Evolutionary conservation across 2,797 vertebrate species (phyloP).

Genomic region (Periophthalmus magnuspinnatus): DNA sequence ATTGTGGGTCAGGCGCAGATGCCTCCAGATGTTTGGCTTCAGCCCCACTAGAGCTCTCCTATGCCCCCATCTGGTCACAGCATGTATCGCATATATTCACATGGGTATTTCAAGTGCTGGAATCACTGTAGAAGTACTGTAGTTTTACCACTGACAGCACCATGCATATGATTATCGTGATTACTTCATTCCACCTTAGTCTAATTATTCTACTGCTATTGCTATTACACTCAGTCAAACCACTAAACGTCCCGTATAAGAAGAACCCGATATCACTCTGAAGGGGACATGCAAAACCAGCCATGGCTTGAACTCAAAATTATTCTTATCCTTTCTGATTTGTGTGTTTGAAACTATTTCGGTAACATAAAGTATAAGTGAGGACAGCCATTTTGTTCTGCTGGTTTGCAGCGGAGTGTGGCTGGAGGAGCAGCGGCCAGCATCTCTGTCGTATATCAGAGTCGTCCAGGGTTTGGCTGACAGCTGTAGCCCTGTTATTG

Average conservation of each 20-base stretch:
- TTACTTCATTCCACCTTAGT: background rate
- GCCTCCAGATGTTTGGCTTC: slow-evolving; percentile 53
- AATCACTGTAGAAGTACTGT: too few relatives aligned
- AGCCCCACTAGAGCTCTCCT: slow-evolving; percentile 57
- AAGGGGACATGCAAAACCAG: too few relatives aligned
- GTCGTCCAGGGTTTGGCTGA: slow-evolving; percentile 45
- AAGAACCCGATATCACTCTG: background rate
- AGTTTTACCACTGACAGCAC: background rate
- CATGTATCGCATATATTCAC: slow-evolving; percentile 35
- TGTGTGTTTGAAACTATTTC: background rate
- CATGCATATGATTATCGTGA: background rate
- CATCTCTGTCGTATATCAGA: slow-evolving; percentile 55
- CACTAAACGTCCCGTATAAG: background rate
- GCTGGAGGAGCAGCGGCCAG: slow-evolving; percentile 29
- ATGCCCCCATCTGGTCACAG: slow-evolving; percentile 72
- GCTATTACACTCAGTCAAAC: background rate
- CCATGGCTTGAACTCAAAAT: background rate
- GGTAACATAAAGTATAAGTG: slow-evolving; percentile 17
- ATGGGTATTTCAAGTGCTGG: background rate
- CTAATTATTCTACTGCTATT: background rate
- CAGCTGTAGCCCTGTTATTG: slow-evolving; percentile 64
- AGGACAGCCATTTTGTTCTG: slow-evolving; percentile 4
- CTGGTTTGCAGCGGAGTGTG: slow-evolving; percentile 34
- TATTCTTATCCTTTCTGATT: background rate
- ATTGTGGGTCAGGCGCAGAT: slow-evolving; percentile 53